phyloP scores from a whole-genome alignment of 2,797 vertebrate species.

The Potorous gilbertii region DNA sequence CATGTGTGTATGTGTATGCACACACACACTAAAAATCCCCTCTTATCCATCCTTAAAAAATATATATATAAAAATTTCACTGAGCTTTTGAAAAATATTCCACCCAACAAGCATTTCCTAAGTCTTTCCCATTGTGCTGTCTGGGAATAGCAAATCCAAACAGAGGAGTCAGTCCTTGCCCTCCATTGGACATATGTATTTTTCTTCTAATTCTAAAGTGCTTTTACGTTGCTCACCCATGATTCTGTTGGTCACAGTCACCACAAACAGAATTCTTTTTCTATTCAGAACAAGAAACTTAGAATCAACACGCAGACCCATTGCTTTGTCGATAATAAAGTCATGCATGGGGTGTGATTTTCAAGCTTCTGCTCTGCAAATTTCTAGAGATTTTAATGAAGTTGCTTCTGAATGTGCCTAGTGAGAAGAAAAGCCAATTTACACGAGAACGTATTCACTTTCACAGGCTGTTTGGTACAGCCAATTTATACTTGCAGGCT shows the following conservation, averaged over 20 bases:
- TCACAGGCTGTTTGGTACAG: slow-evolving; percentile 68
- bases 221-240: background rate
- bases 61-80: background rate
- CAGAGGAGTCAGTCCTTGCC: background rate
- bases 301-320: background rate
- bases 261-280: background rate
- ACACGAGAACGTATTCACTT: slow-evolving; percentile 68
- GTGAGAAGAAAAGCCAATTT: slow-evolving; percentile 73
- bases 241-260: background rate
- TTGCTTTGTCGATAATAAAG: slow-evolving; percentile 16
- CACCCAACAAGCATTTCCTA: background rate
- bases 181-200: background rate
- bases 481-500: slow-evolving; percentile 70
- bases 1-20: background rate
- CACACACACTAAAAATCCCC: background rate
- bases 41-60: background rate
- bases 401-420: slow-evolving; percentile 73
- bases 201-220: background rate
- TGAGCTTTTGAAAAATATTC: background rate
- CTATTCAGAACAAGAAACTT: background rate
- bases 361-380: slow-evolving; percentile 19
- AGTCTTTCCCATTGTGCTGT: background rate
- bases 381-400: slow-evolving; percentile 74
- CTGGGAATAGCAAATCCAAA: background rate
- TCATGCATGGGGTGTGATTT: background rate